Conservation (phyloP, 2,113 vertebrate genomes). For the Azemiops feae region DNA sequence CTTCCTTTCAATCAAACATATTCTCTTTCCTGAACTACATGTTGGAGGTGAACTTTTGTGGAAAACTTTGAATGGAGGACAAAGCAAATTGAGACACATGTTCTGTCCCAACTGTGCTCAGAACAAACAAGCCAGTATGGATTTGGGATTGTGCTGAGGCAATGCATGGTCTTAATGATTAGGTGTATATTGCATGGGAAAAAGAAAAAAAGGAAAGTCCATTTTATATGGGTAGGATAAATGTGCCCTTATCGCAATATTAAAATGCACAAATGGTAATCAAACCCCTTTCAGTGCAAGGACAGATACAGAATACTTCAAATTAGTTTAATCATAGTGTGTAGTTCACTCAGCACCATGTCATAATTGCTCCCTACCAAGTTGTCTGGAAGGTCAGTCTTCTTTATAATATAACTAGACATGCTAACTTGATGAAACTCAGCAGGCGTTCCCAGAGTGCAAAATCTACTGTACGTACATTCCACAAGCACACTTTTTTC, state of each 20-base stretch:
- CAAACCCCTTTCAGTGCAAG: constrained; percentile 72
- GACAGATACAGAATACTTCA: constrained; percentile 69
- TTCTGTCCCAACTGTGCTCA: neutral
- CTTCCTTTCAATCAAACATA: neutral
- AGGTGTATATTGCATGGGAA: constrained; percentile 54
- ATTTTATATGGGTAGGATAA: constrained; percentile 61
- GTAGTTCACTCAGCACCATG: constrained; percentile 69
- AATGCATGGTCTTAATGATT: neutral
- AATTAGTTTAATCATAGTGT: constrained; percentile 75
- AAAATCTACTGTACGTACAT: constrained; percentile 45
- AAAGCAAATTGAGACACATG: neutral
- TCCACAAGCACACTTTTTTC: constrained; percentile 51
- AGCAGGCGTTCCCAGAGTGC: constrained; percentile 48
- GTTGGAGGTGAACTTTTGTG: neutral
- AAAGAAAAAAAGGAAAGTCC: constrained; percentile 11
- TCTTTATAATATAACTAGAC: constrained; percentile 69
- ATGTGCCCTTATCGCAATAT: constrained; percentile 76
- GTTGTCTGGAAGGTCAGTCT: constrained; percentile 63
- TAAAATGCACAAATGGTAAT: constrained; percentile 75
- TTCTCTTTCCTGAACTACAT: neutral
- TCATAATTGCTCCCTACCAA: constrained; percentile 72
- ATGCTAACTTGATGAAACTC: constrained; percentile 61
- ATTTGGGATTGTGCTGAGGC: neutral
- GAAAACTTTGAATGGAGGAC: neutral
- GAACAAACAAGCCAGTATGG: neutral